Percentiles rank a stretch among this genome's conserved stretches.
phyloP scores from a whole-genome alignment of 35 echinoderm and acorn worm genomes.

The Anneissia japonica region DNA sequence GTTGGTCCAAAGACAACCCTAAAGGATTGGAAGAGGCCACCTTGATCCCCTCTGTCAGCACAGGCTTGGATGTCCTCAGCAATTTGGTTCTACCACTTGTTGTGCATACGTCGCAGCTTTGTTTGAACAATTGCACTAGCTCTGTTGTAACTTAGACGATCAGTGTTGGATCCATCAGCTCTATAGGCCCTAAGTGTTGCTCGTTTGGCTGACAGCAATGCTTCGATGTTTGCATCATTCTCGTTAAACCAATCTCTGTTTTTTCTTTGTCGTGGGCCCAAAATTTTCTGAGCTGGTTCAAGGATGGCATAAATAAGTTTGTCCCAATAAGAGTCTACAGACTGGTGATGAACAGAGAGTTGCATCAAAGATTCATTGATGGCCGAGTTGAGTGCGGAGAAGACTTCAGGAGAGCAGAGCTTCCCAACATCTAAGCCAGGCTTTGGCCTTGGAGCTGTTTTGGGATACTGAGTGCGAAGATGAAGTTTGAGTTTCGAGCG shows the following conservation, averaged over 20 bases:
- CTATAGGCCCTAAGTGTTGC: neutral
- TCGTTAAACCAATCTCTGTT: conserved; percentile 27
- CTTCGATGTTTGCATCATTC: conserved; percentile 39
- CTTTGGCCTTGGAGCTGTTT: conserved; percentile 5
- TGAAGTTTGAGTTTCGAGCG: conserved; percentile 27
- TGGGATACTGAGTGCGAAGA: neutral
- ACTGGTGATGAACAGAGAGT: neutral
- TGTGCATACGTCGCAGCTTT: conserved; percentile 4
- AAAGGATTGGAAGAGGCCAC: conserved; percentile 16
- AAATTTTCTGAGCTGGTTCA: conserved; percentile 29
- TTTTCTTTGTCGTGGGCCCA: neutral
- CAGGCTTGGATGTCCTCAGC: conserved; percentile 22
- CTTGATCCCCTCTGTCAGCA: conserved; percentile 9
- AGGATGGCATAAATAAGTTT: conserved; percentile 12
- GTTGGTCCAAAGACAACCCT: conserved; percentile 19
- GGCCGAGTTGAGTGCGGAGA: neutral
- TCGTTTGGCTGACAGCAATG: conserved; percentile 21
- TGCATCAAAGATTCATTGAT: neutral
- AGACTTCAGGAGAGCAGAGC: conserved; percentile 7
- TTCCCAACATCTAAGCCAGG: conserved; percentile 10
- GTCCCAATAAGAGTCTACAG: conserved; percentile 37
- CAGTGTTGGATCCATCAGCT: neutral
- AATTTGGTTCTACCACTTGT: conserved; percentile 18
- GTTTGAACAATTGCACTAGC: conserved; percentile 14
- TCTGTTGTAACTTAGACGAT: neutral